A percentile compares a stretch with the other conserved stretches of the same genome.
Evolutionary conservation across 2,888 invertebrate species (phyloP).

Genomic region (Gnatocerus cornutus): DNA sequence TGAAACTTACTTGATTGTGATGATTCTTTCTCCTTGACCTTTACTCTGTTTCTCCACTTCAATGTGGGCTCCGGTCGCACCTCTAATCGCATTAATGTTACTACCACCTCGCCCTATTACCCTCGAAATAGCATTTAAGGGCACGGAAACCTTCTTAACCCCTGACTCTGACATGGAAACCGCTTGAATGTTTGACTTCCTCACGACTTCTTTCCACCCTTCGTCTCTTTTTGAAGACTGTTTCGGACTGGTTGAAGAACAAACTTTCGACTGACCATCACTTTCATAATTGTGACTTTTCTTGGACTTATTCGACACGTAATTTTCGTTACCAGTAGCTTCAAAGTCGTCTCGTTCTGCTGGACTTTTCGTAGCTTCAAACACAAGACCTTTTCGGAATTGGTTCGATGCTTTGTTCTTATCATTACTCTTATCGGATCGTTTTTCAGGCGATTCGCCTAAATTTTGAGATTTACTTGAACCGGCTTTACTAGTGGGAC

Average conservation of each 20-base stretch:
- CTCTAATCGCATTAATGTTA: constrained; percentile 98
- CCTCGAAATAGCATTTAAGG: constrained; percentile 94
- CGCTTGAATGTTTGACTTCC: constrained; percentile 81
- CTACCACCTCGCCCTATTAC: constrained; percentile 98
- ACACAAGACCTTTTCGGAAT: constrained; percentile 75
- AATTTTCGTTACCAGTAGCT: constrained; percentile 79
- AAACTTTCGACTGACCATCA: constrained; percentile 31
- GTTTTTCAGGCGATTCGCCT: constrained; percentile 44
- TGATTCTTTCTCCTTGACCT: constrained; percentile 93
- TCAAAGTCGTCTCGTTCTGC: constrained; percentile 85
- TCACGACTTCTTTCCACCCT: constrained; percentile 97
- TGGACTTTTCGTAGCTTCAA: constrained; percentile 80
- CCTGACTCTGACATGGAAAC: constrained; percentile 71
- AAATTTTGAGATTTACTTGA: constrained; percentile 55
- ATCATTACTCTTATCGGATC: constrained; percentile 54
- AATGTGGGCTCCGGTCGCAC: constrained; percentile 97
- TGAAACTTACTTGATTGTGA: constrained; percentile 88
- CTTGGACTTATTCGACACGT: constrained; percentile 71
- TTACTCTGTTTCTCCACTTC: constrained; percentile 98
- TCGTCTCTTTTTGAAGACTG: constrained; percentile 84
- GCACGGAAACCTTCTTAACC: constrained; percentile 94
- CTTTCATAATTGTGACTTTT: constrained; percentile 61
- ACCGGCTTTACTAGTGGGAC: constrained; percentile 55
- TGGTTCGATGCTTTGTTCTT: constrained; percentile 47
- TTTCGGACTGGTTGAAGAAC: constrained; percentile 78